phyloP scores from a whole-genome alignment of 2,888 invertebrate species.

The Conchocele bisecta region DNA sequence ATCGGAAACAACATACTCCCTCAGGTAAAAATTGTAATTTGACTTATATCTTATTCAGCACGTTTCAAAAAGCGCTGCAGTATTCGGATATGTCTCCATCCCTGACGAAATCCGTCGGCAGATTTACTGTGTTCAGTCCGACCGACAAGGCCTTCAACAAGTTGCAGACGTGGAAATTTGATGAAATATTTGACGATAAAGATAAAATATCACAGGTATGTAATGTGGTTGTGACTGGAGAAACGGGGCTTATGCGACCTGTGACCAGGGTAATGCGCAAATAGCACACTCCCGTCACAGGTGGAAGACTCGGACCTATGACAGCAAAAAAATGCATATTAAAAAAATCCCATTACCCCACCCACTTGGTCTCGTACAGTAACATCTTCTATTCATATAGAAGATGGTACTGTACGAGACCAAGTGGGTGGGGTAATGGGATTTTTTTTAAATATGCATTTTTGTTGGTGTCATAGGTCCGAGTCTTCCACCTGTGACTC shows the following conservation, averaged over 20 bases:
- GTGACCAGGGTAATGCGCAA: too few species aligned
- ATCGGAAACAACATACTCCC: too few species aligned
- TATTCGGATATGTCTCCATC: constrained; percentile 61
- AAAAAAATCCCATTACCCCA: not conserved
- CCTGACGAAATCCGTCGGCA: constrained; percentile 51
- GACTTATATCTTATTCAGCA: constrained; percentile 48
- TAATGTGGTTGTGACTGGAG: too few species aligned
- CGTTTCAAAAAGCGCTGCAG: constrained; percentile 68
- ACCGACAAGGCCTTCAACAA: constrained; percentile 78
- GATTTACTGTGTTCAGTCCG: constrained; percentile 76
- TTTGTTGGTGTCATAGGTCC: too few species aligned
- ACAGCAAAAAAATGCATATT: not conserved
- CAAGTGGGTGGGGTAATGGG: too few species aligned
- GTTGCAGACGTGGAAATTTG: constrained; percentile 62
- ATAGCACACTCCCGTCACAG: not conserved
- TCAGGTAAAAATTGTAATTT: too few species aligned
- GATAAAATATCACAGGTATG: constrained; percentile 80
- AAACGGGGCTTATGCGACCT: too few species aligned
- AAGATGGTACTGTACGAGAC: too few species aligned
- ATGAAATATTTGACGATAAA: constrained; percentile 77
- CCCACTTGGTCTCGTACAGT: too few species aligned
- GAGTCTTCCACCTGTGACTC: too few species aligned
- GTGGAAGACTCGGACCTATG: not conserved
- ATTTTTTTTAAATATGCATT: too few species aligned
- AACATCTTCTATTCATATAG: too few species aligned